Conservation (phyloP, 2,888 invertebrate species). For the Oscheius onirici region DNA sequence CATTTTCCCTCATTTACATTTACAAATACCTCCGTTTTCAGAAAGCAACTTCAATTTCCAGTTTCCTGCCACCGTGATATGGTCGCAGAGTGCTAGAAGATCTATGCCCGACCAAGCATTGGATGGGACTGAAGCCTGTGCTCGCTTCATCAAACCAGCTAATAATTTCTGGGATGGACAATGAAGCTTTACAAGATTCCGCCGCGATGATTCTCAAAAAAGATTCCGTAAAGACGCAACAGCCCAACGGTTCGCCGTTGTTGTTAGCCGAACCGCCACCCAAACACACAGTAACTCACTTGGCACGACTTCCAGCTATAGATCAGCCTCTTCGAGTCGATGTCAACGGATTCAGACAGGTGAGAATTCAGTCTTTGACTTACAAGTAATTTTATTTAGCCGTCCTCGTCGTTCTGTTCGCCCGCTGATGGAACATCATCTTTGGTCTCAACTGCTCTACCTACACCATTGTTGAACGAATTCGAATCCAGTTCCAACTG, state of each 20-base stretch:
- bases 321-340: constrained; percentile 26
- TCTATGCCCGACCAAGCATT: constrained; percentile 15
- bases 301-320: no score
- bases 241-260: constrained; percentile 31
- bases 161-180: constrained; percentile 25
- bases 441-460: constrained; percentile 19
- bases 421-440: constrained; percentile 6
- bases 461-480: constrained; percentile 5
- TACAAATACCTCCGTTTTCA: not conserved
- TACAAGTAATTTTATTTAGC: not conserved
- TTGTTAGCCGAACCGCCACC: not conserved
- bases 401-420: constrained; percentile 1
- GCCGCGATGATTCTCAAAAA: constrained; percentile 25
- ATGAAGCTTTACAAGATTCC: constrained; percentile 12
- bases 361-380: not conserved
- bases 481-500: constrained; percentile 24
- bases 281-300: no score
- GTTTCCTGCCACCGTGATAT: not conserved
- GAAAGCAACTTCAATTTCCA: not conserved
- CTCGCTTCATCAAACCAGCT: constrained; percentile 3
- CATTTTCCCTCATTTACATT: not conserved
- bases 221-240: not conserved
- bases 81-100: not conserved
- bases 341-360: constrained; percentile 29
- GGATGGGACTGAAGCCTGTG: constrained; percentile 34